phyloP scores from a whole-genome alignment of 2,797 vertebrate species.

The Oryzias dopingdopingensis region DNA sequence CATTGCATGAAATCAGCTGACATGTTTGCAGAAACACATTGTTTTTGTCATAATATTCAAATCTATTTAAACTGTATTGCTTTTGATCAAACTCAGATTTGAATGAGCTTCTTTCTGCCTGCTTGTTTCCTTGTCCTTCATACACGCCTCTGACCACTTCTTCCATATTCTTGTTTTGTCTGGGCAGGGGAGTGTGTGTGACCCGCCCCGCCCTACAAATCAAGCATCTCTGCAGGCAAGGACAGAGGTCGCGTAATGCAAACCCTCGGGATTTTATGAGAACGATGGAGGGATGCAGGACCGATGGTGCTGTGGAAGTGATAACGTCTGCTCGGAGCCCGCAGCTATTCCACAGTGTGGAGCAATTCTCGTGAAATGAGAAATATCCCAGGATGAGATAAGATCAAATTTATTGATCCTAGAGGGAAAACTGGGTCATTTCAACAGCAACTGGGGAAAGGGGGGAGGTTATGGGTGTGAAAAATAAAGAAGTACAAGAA shows the following conservation, averaged over 20 bases:
- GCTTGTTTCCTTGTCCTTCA: neutral
- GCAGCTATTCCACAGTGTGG: neutral
- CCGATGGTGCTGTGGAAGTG: too few species aligned
- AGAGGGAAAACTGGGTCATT: constrained; percentile 14
- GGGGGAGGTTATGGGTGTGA: neutral
- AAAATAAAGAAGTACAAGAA: neutral
- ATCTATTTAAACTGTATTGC: neutral
- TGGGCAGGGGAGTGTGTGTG: constrained; percentile 24
- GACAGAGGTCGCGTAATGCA: too few species aligned
- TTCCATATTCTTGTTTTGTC: constrained; percentile 44
- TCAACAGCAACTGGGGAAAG: constrained; percentile 7
- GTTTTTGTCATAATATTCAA: neutral
- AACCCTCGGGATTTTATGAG: too few species aligned
- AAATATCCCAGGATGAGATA: constrained; percentile 40
- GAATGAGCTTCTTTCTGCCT: neutral
- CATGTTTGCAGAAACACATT: neutral
- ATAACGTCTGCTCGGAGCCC: too few species aligned
- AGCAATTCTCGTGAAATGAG: constrained; percentile 46
- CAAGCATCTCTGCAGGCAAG: too few species aligned
- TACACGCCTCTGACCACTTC: neutral
- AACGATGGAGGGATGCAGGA: neutral
- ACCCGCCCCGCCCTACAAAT: constrained; percentile 12
- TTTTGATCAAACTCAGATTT: neutral
- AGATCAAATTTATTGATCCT: constrained; percentile 58
- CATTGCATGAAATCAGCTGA: too few species aligned